A percentile compares a stretch with the other conserved stretches of the same genome.
phyloP scores from a whole-genome alignment of 2,888 invertebrate species.

The Drosophila recens region DNA sequence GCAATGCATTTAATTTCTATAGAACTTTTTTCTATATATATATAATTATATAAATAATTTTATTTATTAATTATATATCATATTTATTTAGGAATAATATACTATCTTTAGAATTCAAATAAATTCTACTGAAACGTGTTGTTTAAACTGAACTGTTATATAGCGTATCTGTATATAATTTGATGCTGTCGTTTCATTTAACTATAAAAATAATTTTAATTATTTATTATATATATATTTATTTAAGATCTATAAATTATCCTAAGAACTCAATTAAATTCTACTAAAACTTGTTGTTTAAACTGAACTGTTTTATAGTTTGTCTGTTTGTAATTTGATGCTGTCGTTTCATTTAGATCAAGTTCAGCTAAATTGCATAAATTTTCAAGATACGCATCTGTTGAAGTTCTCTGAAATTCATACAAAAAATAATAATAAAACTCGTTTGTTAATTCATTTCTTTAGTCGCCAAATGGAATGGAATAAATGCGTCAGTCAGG shows the following conservation, averaged over 20 bases:
- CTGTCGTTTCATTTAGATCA: conserved; percentile 13
- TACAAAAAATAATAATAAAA: background rate
- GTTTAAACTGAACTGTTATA: background rate
- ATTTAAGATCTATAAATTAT: background rate
- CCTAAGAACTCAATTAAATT: background rate
- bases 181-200: conserved; percentile 1
- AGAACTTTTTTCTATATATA: background rate
- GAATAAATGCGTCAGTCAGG: background rate
- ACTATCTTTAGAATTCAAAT: background rate
- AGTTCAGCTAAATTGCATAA: conserved; percentile 12
- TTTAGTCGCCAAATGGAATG: background rate
- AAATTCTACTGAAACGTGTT: background rate
- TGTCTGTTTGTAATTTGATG: background rate
- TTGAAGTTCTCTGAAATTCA: conserved; percentile 1
- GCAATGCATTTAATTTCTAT: conserved; percentile 4
- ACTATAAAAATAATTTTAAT: background rate
- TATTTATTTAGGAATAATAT: background rate
- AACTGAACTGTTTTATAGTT: background rate
- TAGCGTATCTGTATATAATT: background rate
- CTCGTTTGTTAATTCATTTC: conserved; percentile 2
- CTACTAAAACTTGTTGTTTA: background rate
- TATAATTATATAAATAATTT: background rate
- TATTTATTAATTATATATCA: background rate
- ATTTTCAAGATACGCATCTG: background rate
- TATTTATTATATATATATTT: background rate